A percentile compares a stretch with the other conserved stretches of the same genome.
Evolutionary conservation across 2,797 vertebrate species (phyloP).

Genomic region (Aplochiton taeniatus): DNA sequence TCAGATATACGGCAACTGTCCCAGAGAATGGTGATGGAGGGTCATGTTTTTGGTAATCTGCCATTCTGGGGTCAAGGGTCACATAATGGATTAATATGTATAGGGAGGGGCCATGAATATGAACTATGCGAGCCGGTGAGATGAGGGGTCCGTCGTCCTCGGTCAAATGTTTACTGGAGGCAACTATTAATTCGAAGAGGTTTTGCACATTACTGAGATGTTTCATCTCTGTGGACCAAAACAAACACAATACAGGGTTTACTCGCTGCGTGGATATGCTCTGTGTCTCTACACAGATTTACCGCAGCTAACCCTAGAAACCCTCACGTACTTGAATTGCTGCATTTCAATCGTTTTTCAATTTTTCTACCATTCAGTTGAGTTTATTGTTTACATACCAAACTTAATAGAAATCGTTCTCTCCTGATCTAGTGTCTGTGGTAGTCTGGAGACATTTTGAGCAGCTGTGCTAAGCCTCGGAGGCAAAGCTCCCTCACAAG

Average conservation of each 20-base stretch:
- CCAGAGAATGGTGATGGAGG: background rate
- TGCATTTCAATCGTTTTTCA: background rate
- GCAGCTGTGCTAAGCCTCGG: slow-evolving; percentile 46
- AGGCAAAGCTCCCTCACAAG: slow-evolving; percentile 42
- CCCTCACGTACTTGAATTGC: too few relatives aligned
- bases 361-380: background rate
- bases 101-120: background rate
- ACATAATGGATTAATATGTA: slow-evolving; percentile 2
- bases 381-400: background rate
- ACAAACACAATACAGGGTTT: background rate
- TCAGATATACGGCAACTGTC: background rate
- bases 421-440: slow-evolving; percentile 39
- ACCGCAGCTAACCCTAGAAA: background rate
- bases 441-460: slow-evolving; percentile 36
- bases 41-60: slow-evolving; percentile 8
- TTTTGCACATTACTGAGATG: background rate
- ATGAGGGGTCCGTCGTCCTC: slow-evolving; percentile 4
- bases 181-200: slow-evolving; percentile 20
- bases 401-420: slow-evolving; percentile 5
- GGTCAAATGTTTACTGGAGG: slow-evolving; percentile 7
- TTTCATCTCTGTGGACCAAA: slow-evolving; percentile 24
- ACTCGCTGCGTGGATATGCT: background rate
- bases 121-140: background rate
- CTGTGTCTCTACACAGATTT: background rate
- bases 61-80: slow-evolving; percentile 16